Evolutionary conservation across 1,140 invertebrate genomes (phyloP), one percentile per base, ranked within the genome.

Genomic region (Aphidius ervi): DNA sequence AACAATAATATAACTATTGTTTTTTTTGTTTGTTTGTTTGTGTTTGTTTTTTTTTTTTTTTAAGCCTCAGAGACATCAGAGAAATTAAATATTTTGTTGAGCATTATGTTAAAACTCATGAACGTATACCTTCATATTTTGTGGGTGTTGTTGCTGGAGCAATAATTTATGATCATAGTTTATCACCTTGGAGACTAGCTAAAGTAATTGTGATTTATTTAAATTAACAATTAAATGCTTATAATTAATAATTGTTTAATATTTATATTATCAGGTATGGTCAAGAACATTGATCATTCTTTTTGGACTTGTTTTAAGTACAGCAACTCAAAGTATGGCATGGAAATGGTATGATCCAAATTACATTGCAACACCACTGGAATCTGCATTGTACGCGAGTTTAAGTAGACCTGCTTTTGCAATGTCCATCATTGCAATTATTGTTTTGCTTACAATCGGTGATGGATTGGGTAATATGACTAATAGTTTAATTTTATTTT

Each of bases 71-170:
- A 7, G 62, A 63, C 9, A 47, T 74, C 39, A 63, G 49, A 41
- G 64, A 67, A 7, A 67, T 61, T 55, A 5, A 61, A 47, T 75
- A 74, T 45, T 75, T 74, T 56, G 57, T 61, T 8, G 52, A 70
- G 40, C 69, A 74, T 56, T 75, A 75, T 49, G 65, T 73, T 31
- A 73, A 71, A 63, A 68, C 73, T 16, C 73, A 76, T 56, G 65
- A 72, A 66, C 68, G 70, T 37, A 58, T 69, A 7, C 65, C 67
- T 16, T 53, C 70, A 9, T 76, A 73, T 63, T 65, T 74, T 10
- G 60, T 76, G 37, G 73, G 74, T 64, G 65, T 76, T 58, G 64
- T 74, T 23, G 39, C 58, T 42, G 74, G 74, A 53, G 68, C 70
- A 45, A 63, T 76, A 46, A 65, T 76, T 49, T 72, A 74, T 59